phyloP scores from a whole-genome alignment of 2,888 invertebrate genomes.

The Cheilosia variabilis region DNA sequence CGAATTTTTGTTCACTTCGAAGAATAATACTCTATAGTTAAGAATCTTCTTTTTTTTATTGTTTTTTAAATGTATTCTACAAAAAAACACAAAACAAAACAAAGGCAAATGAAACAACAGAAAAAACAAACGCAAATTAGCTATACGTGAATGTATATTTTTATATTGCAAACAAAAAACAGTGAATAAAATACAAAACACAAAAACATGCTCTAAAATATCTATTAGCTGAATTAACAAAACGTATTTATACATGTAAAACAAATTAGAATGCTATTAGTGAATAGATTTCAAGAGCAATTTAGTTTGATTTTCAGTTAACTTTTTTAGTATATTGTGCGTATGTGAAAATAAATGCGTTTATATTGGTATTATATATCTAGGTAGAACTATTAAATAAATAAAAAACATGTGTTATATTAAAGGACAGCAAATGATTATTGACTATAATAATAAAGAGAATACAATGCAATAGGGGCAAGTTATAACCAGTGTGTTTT shows the following conservation, averaged over 20 bases:
- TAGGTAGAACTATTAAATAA: constrained; percentile 51
- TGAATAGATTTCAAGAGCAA: constrained; percentile 41
- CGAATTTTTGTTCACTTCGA: constrained; percentile 34
- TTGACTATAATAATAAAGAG: constrained; percentile 47
- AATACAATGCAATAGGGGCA: constrained; percentile 63
- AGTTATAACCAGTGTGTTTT: constrained; percentile 21
- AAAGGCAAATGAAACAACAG: neutral
- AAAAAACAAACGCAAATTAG: constrained; percentile 38
- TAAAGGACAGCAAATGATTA: constrained; percentile 38
- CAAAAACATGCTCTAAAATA: constrained; percentile 16
- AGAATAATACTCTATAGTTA: constrained; percentile 39
- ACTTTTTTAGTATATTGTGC: constrained; percentile 6
- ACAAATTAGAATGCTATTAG: constrained; percentile 43
- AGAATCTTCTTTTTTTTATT: constrained; percentile 16
- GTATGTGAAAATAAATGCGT: constrained; percentile 46
- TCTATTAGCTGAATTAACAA: constrained; percentile 31
- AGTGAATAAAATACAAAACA: constrained; percentile 8
- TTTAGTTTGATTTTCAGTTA: constrained; percentile 7
- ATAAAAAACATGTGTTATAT: constrained; percentile 27
- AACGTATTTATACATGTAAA: neutral
- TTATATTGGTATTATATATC: constrained; percentile 58
- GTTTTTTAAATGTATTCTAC: neutral
- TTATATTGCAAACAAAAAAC: constrained; percentile 50
- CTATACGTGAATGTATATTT: constrained; percentile 66
- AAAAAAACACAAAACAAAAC: neutral